Evolutionary conservation across 2,888 invertebrate species (phyloP).

Genomic region (Andricus quercusramuli): DNA sequence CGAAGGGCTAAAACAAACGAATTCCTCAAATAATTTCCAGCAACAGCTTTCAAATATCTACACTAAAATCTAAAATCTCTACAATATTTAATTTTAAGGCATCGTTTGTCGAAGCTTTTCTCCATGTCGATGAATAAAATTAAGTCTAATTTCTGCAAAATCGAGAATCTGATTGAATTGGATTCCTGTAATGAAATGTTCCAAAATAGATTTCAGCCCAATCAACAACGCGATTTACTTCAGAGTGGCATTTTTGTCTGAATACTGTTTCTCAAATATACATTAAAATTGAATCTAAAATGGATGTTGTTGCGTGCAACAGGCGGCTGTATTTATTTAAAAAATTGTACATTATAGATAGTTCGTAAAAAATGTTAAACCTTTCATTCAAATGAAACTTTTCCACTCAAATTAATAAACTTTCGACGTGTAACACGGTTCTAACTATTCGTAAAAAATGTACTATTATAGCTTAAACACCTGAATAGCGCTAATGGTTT

Average conservation of each 20-base stretch:
- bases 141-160: not conserved
- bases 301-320: constrained; percentile 30
- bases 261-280: constrained; percentile 31
- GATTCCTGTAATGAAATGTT: not conserved
- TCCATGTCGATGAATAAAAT: constrained; percentile 1
- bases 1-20: constrained; percentile 5
- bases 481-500: not conserved
- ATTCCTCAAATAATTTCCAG: not conserved
- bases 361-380: not conserved
- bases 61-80: not conserved
- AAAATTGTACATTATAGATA: not conserved
- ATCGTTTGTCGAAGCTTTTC: constrained; percentile 1
- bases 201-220: not conserved
- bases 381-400: not conserved
- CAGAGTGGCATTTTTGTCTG: not conserved
- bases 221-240: constrained; percentile 7
- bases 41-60: not conserved
- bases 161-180: not conserved
- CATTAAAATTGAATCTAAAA: not conserved
- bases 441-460: constrained; percentile 12
- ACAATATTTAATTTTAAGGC: not conserved
- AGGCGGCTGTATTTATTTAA: not conserved
- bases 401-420: not conserved
- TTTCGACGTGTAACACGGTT: constrained; percentile 1
- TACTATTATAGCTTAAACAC: not conserved